Evolutionary conservation across 2,888 invertebrate genomes (phyloP), one percentile per base, ranked within the genome.

Genomic region (Latheticus oryzae): DNA sequence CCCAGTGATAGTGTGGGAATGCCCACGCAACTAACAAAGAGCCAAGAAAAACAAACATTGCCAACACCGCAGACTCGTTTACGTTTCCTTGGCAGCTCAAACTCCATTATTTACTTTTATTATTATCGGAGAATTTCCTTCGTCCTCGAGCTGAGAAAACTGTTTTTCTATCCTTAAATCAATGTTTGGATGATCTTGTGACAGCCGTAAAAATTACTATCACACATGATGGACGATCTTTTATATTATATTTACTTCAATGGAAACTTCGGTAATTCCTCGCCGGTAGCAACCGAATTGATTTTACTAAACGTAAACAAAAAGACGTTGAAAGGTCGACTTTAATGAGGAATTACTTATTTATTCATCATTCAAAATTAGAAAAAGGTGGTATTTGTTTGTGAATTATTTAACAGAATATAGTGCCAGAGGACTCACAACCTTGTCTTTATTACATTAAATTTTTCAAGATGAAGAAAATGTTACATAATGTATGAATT

Each of bases 41-140:
- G 42, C 28, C 8, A 8, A n/a, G 30, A 9, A 28, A 28, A 28
- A 28, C 45, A 45, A 45, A 45, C 45, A 45, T 45, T 45, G 45
- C 40, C 40, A 42, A 42, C 24, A 42, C 24, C 40, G 19, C 30
- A 45, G 45, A 32, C 30, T 43, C 43, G 43, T 43, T 43, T 43
- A 43, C 33, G 48, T 48, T 48, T 38, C 40, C 48, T 35, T 48
- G 48, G 48, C 48, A 33, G 33, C 48, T 30, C 40, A 26, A 24
- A 42, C 24, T 35, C 48, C 48, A 33, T 33, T 48, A 48, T 48
- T 48, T 48, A 35, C 33, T 48, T 48, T 48, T 48, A 35, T 48
- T 48, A 48, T 35, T 48, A 32, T 43, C 43, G 23, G 13, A 38
- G 38, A 38, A 42, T 42, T 42, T 26, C 15, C 5, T 26, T 26